Conservation (phyloP, 92 coral and sea anemone species). For the Porites rus region DNA sequence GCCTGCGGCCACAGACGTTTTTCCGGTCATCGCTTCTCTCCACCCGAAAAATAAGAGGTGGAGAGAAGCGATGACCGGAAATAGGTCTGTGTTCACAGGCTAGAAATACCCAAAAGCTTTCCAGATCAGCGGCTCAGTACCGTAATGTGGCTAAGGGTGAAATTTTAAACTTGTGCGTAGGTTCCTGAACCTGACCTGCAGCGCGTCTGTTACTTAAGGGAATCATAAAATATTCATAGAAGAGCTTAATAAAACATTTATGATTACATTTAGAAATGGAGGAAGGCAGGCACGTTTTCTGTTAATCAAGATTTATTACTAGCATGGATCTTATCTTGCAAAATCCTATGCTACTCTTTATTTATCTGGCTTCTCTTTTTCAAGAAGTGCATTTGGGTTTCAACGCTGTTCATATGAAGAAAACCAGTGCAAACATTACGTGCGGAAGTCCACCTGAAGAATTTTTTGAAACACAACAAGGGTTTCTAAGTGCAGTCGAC, state of each 20-base stretch:
- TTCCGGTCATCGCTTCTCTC: no score
- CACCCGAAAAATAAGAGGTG: no score
- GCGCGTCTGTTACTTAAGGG: slow-evolving; percentile 30
- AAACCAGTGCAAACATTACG: slow-evolving; percentile 75
- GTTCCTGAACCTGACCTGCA: background rate
- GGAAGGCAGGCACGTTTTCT: background rate
- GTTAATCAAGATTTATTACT: background rate
- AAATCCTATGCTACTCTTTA: background rate
- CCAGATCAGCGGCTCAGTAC: background rate
- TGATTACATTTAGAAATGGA: slow-evolving; percentile 24
- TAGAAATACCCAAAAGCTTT: no score
- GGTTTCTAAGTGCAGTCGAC: slow-evolving; percentile 28
- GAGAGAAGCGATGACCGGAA: no score
- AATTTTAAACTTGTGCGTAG: background rate
- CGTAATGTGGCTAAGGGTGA: background rate
- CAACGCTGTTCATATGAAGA: slow-evolving; percentile 65
- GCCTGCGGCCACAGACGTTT: no score
- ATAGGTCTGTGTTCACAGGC: no score
- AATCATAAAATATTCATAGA: slow-evolving; percentile 15
- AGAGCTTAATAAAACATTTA: slow-evolving; percentile 16
- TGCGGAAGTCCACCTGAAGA: slow-evolving; percentile 89
- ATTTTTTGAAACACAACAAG: slow-evolving; percentile 76
- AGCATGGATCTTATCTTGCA: background rate
- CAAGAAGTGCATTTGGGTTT: slow-evolving; percentile 37
- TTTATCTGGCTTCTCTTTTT: background rate